Base-by-base conservation (phyloP, 2,113 vertebrate genomes). In the Tetrao urogallus region DNA sequence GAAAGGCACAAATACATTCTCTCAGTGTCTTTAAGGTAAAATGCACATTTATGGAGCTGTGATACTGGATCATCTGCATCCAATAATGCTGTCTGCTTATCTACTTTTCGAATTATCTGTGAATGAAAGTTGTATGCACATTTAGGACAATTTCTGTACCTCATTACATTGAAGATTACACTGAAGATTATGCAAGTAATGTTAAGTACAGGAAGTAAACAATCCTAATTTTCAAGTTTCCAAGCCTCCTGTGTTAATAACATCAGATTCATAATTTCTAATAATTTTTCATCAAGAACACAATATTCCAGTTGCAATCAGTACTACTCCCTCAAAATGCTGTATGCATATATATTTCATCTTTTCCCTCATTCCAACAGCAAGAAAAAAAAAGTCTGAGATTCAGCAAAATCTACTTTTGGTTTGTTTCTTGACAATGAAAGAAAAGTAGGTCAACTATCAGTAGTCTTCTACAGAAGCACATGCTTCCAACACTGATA, bases 1-100 rank as follows among this genome's bases (percentile, higher is more conserved):
- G 99, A 99, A 98, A 99, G 99, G 98, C 99, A 99, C 98, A 99
- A 98, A 97, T 99, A 99, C 99, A 99, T 99, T 98, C 99, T 98
- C 97, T 99, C 99, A 22, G 99, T 99, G 97, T 99, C 99, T 98
- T 99, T 99, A 98, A 99, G 98, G 98, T 99, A 99, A 98, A 99
- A 99, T 80, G 99, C 99, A 98, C 99, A 99, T 96, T 99, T 99
- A 97, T 99, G 99, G 95, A 99, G 99, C 97, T 99, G 99, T 40
- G 99, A 99, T 82, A 99, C 99, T 7, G 99, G 99, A 94, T 99
- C 99, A 58, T 99, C 99, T 80, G 99, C 99, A 93, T 99, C 99
- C 97, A 99, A 96, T 97, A 99, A 97, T 19, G 99, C 99, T 0
- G 99, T 99, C 97, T 99, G 99, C 96, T 99, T 99, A 97, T 99